These are phyloP conservation scores for Taenaris catops DNA, from an alignment of 2,888 invertebrate species.

Conservation along the genomic window DNA sequence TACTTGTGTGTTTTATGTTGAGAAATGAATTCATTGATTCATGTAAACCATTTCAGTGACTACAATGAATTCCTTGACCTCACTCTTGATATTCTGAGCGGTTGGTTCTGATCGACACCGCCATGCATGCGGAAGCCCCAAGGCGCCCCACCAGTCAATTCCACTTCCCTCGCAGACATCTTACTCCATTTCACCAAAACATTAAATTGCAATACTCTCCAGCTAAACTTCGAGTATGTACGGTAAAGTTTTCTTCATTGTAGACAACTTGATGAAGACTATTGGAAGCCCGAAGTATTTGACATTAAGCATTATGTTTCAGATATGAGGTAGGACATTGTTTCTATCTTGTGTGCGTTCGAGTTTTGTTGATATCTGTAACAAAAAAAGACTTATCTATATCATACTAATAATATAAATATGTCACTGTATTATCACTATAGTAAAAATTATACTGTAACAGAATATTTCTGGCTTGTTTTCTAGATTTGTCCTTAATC, in stretches of 20 bases:
- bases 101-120: slow-evolving; percentile 88
- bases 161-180: slow-evolving; percentile 87
- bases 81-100: slow-evolving; percentile 89
- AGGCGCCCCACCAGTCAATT: slow-evolving; percentile 89
- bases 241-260: slow-evolving; percentile 22
- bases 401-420: too few relatives aligned
- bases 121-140: slow-evolving; percentile 96
- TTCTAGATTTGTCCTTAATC: too few relatives aligned
- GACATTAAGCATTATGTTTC: slow-evolving; percentile 24
- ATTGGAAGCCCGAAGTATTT: slow-evolving; percentile 29
- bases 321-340: slow-evolving; percentile 8
- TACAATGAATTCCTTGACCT: too few relatives aligned
- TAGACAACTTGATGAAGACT: slow-evolving; percentile 30
- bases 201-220: slow-evolving; percentile 13
- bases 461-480: too few relatives aligned
- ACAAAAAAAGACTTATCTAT: slow-evolving; percentile 9
- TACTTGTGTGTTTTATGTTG: too few relatives aligned
- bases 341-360: slow-evolving; percentile 1
- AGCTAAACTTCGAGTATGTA: slow-evolving; percentile 11
- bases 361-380: slow-evolving; percentile 17
- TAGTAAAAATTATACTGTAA: too few relatives aligned
- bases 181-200: slow-evolving; percentile 42
- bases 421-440: too few relatives aligned
- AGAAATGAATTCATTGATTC: too few relatives aligned
- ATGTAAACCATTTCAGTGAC: too few relatives aligned